A percentile compares a stretch with the other conserved stretches of the same genome.
Conservation (phyloP, 2,113 vertebrate species). For the Lucifuga dentata region DNA sequence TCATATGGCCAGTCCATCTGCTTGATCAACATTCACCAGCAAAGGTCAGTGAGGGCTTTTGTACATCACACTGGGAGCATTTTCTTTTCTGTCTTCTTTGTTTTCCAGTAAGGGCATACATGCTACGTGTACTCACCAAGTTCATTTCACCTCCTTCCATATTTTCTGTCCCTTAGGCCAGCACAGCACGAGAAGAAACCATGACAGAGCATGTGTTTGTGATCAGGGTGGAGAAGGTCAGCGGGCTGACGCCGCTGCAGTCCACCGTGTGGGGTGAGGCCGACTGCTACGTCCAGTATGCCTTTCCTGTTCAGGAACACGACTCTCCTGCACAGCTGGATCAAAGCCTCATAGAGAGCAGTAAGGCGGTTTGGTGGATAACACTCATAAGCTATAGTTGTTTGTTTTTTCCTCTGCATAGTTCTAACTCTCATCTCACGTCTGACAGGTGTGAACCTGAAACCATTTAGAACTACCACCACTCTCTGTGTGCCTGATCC, state of each 20-base stretch:
- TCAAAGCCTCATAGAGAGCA: conserved; percentile 72
- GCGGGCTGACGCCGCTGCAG: conserved; percentile 90
- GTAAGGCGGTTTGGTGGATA: conserved; percentile 68
- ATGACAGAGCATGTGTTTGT: conserved; percentile 91
- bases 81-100: not conserved
- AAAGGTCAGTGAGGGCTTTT: conserved; percentile 63
- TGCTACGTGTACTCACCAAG: not conserved
- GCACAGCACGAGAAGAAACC: conserved; percentile 40
- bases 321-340: conserved; percentile 57
- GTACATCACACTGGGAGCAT: not conserved
- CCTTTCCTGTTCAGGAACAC: conserved; percentile 87
- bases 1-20: conserved; percentile 81
- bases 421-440: not conserved
- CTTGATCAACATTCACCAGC: conserved; percentile 79
- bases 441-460: conserved; percentile 84
- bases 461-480: conserved; percentile 87
- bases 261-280: conserved; percentile 97
- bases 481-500: conserved; percentile 93
- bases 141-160: not conserved
- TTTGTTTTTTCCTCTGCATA: not conserved
- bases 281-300: conserved; percentile 95
- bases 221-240: conserved; percentile 86
- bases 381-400: not conserved
- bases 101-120: too few relatives aligned
- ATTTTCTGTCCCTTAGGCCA: conserved; percentile 64